phyloP scores from a whole-genome alignment of 2,113 vertebrate species.

The pig (Sus scrofa) region DNA sequence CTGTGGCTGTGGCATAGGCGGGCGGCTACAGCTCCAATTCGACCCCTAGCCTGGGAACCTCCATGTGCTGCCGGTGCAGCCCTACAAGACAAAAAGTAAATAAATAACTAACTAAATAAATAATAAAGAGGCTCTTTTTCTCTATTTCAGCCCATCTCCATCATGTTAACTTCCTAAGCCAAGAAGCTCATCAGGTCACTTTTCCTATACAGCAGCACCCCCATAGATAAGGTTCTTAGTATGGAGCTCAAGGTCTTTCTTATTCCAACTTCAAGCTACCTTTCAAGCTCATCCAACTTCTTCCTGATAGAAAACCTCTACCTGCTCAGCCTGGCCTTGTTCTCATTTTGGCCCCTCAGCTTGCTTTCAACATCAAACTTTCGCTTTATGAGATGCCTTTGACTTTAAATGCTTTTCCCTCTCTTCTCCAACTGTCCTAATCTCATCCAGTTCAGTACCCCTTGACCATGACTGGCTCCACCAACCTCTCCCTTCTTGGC shows the following conservation, averaged over 20 bases:
- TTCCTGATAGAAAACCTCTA: background rate
- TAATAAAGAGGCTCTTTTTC: background rate
- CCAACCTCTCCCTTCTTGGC: background rate
- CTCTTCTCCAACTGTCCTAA: background rate
- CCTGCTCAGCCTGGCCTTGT: background rate
- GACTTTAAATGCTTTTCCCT: background rate
- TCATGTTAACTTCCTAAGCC: background rate
- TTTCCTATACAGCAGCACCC: background rate
- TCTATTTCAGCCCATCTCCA: background rate
- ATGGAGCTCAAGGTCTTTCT: background rate
- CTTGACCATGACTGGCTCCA: background rate
- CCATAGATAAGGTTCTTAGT: background rate
- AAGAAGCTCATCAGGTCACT: background rate
- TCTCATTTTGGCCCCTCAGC: background rate
- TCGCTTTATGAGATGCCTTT: background rate
- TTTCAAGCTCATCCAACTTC: background rate
- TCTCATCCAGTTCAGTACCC: background rate
- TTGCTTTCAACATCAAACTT: conserved; percentile 1
- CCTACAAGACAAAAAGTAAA: too few relatives aligned
- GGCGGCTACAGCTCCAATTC: too few relatives aligned
- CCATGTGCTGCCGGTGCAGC: too few relatives aligned
- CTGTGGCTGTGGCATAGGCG: too few relatives aligned
- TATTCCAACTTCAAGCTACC: background rate
- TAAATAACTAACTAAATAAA: too few relatives aligned
- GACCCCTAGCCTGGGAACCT: too few relatives aligned